Evolutionary conservation across 2,888 invertebrate species (phyloP).

Genomic region (Lacanobia oleracea): DNA sequence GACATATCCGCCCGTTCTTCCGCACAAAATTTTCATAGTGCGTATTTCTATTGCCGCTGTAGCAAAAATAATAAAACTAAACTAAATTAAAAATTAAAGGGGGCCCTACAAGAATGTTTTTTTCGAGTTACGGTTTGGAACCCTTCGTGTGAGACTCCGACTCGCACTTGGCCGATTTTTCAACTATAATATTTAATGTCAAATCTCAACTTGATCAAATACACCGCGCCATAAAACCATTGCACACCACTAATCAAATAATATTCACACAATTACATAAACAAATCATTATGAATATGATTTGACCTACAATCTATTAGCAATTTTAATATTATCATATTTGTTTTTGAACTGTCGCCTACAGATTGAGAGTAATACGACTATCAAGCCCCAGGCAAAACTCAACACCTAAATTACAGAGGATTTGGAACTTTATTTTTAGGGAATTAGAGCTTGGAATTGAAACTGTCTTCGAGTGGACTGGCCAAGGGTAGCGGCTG

Average conservation of each 20-base stretch:
- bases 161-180: too few relatives aligned
- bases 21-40: too few relatives aligned
- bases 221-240: background rate
- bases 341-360: constrained; percentile 34
- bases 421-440: constrained; percentile 18
- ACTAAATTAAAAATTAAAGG: too few relatives aligned
- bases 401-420: background rate
- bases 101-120: too few relatives aligned
- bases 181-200: background rate
- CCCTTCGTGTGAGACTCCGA: too few relatives aligned
- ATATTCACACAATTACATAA: background rate
- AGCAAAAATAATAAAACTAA: too few relatives aligned
- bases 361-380: constrained; percentile 7
- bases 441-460: background rate
- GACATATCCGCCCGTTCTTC: too few relatives aligned
- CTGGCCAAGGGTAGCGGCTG: constrained; percentile 39
- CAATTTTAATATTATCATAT: constrained; percentile 20
- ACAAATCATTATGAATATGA: constrained; percentile 23
- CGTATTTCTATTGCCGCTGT: too few relatives aligned
- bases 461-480: background rate
- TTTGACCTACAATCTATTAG: constrained; percentile 28
- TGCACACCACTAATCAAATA: background rate
- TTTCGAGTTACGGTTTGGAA: too few relatives aligned
- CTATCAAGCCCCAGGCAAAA: background rate
- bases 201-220: background rate